Percentiles rank a stretch among this genome's conserved stretches.
These are phyloP conservation scores for Tribolium castaneum DNA, from an alignment of 1,140 invertebrate species.

Conservation along the genomic window DNA sequence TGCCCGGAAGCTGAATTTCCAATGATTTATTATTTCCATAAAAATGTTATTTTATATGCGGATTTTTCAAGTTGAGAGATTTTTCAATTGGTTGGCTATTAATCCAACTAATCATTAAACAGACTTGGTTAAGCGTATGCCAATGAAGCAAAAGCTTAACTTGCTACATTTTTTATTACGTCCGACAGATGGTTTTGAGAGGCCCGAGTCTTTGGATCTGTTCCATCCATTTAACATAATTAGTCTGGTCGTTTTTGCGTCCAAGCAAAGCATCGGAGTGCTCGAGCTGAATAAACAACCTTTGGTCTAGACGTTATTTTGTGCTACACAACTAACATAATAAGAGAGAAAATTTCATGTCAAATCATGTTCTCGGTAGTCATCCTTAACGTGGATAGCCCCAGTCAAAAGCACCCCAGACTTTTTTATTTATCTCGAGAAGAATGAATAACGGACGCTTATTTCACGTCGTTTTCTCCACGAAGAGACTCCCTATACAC, in stretches of 20 bases:
- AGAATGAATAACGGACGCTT: slow-evolving; percentile 16
- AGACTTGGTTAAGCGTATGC: not conserved
- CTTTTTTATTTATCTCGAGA: not conserved
- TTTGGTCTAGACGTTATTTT: slow-evolving; percentile 23
- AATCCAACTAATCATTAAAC: not conserved
- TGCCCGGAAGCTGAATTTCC: not conserved
- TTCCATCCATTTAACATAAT: slow-evolving; percentile 13
- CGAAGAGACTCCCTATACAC: slow-evolving; percentile 5
- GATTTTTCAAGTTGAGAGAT: not conserved
- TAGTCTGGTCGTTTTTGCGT: not conserved
- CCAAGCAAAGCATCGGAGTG: not conserved
- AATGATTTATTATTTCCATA: not conserved
- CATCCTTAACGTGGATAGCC: not conserved
- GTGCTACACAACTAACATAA: not conserved
- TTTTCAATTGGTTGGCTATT: not conserved
- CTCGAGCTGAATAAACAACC: slow-evolving; percentile 9
- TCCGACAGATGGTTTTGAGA: slow-evolving; percentile 8
- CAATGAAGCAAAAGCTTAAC: not conserved
- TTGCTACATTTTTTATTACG: not conserved
- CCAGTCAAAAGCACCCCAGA: not conserved
- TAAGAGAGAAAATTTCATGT: not conserved
- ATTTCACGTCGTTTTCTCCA: slow-evolving; percentile 1
- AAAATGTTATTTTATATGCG: not conserved
- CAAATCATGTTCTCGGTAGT: not conserved
- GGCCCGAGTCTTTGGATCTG: not conserved